Evolutionary conservation across 2,113 vertebrate species (phyloP).

Genomic region (Pomatostomus ruficeps): DNA sequence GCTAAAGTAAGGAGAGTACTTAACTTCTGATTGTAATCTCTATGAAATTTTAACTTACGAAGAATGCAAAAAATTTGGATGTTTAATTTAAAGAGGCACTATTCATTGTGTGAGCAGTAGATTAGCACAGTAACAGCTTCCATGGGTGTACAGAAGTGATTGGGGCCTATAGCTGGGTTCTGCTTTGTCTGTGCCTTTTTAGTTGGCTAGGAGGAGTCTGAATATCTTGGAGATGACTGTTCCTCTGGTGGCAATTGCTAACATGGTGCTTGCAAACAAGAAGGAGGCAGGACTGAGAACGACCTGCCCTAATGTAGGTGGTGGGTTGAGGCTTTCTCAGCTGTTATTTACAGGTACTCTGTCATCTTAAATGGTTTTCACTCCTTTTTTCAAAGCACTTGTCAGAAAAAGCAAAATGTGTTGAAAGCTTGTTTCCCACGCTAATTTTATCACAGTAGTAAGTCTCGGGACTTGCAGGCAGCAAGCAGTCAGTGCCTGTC

Average conservation of each 20-base stretch:
- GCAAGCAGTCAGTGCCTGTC: background rate
- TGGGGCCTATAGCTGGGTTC: background rate
- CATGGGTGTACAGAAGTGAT: background rate
- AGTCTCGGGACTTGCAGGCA: background rate
- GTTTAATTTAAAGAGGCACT: constrained; percentile 58
- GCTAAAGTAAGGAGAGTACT: background rate
- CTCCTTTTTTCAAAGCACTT: background rate
- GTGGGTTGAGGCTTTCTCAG: background rate
- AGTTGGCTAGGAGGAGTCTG: background rate
- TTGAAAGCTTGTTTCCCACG: background rate
- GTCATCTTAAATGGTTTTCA: background rate
- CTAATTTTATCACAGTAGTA: background rate
- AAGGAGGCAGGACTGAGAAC: background rate
- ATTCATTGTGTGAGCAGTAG: background rate
- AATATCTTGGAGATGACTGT: background rate
- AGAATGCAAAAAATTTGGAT: background rate
- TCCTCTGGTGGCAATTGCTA: background rate
- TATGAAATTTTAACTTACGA: background rate
- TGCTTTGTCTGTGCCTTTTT: background rate
- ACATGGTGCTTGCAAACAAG: background rate
- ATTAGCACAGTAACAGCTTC: background rate
- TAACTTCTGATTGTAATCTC: background rate
- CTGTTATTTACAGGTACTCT: background rate
- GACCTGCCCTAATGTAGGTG: background rate
- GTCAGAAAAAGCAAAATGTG: background rate